These are phyloP conservation scores for Parochlus steinenii DNA, from an alignment of 2,888 invertebrate genomes.

Conservation along the genomic window DNA sequence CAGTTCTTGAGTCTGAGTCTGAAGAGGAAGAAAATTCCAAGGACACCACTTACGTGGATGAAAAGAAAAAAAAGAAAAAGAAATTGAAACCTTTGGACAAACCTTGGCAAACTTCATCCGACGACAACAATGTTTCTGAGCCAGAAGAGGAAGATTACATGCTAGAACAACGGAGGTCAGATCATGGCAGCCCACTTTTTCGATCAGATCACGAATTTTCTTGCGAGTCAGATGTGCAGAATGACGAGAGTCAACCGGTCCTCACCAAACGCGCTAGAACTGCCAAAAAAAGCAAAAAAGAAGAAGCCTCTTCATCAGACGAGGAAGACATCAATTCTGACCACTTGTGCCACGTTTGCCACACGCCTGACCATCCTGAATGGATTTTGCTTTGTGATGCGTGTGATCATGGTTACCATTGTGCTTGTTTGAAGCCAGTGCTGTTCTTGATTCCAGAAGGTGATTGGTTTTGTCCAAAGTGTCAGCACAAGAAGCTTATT, in stretches of 20 bases:
- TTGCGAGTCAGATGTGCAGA: conserved; percentile 70
- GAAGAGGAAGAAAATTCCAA: conserved; percentile 26
- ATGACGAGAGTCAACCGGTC: conserved; percentile 41
- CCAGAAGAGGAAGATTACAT: conserved; percentile 32
- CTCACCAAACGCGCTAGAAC: conserved; percentile 74
- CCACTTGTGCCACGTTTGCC: conserved; percentile 78
- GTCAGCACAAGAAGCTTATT: conserved; percentile 66
- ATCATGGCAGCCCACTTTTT: conserved; percentile 36
- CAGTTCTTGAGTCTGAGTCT: conserved; percentile 22
- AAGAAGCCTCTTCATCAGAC: conserved; percentile 16
- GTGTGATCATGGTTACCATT: conserved; percentile 96
- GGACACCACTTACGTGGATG: conserved; percentile 22
- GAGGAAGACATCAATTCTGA: conserved; percentile 19
- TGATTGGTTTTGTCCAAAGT: conserved; percentile 96
- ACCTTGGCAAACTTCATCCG: conserved; percentile 14
- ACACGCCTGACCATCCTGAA: conserved; percentile 85
- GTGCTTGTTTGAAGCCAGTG: conserved; percentile 83
- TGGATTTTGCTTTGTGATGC: conserved; percentile 93
- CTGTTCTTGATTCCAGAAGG: conserved; percentile 91
- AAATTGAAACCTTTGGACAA: conserved; percentile 5
- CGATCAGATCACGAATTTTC: conserved; percentile 88
- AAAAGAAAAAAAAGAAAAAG: conserved; percentile 20
- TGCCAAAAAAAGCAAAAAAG: conserved; percentile 47
- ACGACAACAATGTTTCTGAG: conserved; percentile 27
- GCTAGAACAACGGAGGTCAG: conserved; percentile 32